Base-by-base conservation (phyloP, 2,888 invertebrate species). In the Rhagophthalmus giganteus region DNA sequence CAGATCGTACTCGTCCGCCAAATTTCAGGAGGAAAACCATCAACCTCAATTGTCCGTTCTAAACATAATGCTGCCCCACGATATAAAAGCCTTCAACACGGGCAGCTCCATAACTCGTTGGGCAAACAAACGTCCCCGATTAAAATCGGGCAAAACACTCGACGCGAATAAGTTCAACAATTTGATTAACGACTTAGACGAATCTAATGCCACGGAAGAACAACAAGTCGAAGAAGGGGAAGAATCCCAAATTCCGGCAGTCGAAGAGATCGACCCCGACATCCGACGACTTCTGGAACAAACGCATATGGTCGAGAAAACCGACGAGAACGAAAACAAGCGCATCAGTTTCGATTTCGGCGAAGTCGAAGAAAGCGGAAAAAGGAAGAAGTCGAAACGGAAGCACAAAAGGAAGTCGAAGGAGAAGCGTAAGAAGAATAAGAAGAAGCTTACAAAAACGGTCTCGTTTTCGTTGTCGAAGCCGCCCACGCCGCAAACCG, bases 401-500 rank as follows among this genome's bases (percentile, higher is more conserved):
- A 44, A 44, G 15, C 32, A 32, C 12, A 50, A 51, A 20, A 40
- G 59, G 20, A 52, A 52, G 24, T 16, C 26, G 8, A 41, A 54
- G 27, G 30, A 41, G 12, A 9, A 13, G 31, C 30, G 33, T 56
- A 56, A 31, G 45, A 50, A 31, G 6, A 60, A 56, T 31, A 50
- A 59, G 16, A 51, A 46, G 12, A 50, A 47, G 53, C 16, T 55
- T 3, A 56, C 63, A 15, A 72, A 70, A 55, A 67, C 62, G 0
- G 66, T 73, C 26, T 64, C 63, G 47, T 69, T 72, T 53, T 67
- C 69, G 11, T 55, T 73, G 46, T 73, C 73, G 2, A 71, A 68
- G 45, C 70, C 73, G 1, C 64, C 69, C 2, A 74, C 72, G 61
- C 74, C 74, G 2, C 66, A 71, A 54, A 74, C 74, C 0, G 67